Conservation (phyloP, 2,113 vertebrate species). For the Salvelinus alpinus region DNA sequence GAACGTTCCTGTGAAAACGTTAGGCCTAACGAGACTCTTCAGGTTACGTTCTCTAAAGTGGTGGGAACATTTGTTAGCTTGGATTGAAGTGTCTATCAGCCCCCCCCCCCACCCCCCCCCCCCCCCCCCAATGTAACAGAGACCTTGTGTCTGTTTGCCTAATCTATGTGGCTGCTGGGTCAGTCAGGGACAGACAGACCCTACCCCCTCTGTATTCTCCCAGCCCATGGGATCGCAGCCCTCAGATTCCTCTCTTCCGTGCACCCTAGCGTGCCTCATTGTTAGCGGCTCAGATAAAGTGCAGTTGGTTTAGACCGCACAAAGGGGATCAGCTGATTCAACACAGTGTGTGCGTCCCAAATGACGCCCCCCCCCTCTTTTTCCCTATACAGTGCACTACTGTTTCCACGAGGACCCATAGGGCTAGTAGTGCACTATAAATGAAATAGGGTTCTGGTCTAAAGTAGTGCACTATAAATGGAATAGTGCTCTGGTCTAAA, state of each 20-base stretch:
- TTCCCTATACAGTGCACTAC: neutral
- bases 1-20: too few relatives aligned
- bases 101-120: neutral
- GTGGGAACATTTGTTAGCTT: too few relatives aligned
- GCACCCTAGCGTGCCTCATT: constrained; percentile 17
- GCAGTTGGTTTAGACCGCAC: constrained; percentile 37
- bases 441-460: neutral
- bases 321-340: constrained; percentile 45
- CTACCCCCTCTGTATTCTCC: neutral
- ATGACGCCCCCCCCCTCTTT: neutral
- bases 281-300: constrained; percentile 28
- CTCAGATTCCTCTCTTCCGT: constrained; percentile 41
- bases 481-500: too few relatives aligned
- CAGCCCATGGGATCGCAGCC: constrained; percentile 27
- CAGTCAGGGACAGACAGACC: constrained; percentile 7
- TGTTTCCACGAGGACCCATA: neutral
- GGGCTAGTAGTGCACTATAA: neutral
- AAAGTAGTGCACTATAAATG: too few relatives aligned
- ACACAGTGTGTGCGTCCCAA: constrained; percentile 2
- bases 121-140: neutral
- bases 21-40: too few relatives aligned
- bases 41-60: too few relatives aligned
- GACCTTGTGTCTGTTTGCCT: constrained; percentile 13
- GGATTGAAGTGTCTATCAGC: neutral
- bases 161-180: constrained; percentile 15